Base-by-base conservation (phyloP, 2,113 vertebrate genomes). In the Hirundichthys speculiger region DNA sequence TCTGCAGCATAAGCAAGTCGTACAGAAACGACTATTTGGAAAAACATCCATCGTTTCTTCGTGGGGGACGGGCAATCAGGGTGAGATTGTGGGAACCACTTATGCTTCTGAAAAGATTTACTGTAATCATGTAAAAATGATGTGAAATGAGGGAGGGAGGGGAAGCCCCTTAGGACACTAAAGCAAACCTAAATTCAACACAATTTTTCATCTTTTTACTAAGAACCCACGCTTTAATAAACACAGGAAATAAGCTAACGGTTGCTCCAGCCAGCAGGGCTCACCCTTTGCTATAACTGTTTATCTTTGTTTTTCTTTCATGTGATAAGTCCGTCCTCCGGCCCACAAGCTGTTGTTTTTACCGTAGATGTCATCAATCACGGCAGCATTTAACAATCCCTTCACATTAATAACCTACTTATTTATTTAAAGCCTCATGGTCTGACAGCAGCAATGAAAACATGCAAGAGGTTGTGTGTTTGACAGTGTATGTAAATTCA, bases 251-350 rank as follows among this genome's bases (percentile, higher is more conserved):
- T 66, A 61, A 22, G 60, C 68, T 25, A 34, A 47, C 3, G 18
- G 51, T 9, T 53, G 51, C 55, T 49, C 21, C 40, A 67, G 76
- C 64, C 48, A 56, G 15, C 18, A 21, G 48, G 55, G n/a, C 51
- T 45, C 54, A 60, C 64, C 70, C 59, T 50, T 16, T 68, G 60
- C 47, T 73, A 25, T 68, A n/a, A 20, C 57, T 70, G 60, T 66
- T 67, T 68, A 69, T 86, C 70, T 77, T 6, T 81, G 72, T 69
- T 85, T 64, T 79, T 64, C 72, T 61, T 82, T 68, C 56, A 46
- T 55, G 63, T 20, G 75, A 76, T 75, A 77, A 81, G 71, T 64
- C 53, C 5, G 39, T 68, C 74, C 75, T 61, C 54, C 66, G 76
- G 75, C 73, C 78, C 34, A 25, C n/a, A 43, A 65, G 30, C 53